Conservation (phyloP, 2,888 invertebrate genomes). For the Aleiodes leptofemur region DNA sequence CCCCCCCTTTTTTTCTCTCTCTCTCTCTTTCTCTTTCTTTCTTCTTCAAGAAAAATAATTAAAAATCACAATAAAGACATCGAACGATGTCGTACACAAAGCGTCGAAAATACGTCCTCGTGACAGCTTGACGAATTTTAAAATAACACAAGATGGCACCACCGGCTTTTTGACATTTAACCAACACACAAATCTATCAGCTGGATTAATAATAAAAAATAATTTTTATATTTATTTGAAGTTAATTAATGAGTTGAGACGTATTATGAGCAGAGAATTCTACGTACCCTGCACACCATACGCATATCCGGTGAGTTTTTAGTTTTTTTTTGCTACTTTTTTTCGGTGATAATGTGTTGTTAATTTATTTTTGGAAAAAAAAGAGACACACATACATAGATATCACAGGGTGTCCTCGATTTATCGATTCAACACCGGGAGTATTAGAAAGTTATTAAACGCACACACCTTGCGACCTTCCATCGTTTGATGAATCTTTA, state of each 20-base stretch:
- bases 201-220: conserved; percentile 62
- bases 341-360: conserved; percentile 16
- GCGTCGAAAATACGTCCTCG: conserved; percentile 62
- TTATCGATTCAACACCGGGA: conserved; percentile 41
- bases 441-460: conserved; percentile 44
- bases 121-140: conserved; percentile 68
- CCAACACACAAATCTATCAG: conserved; percentile 58
- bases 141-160: conserved; percentile 70
- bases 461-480: conserved; percentile 37
- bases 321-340: not conserved
- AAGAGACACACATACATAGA: not conserved
- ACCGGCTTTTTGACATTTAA: conserved; percentile 71
- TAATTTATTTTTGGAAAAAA: conserved; percentile 15
- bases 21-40: too few species aligned
- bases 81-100: conserved; percentile 49
- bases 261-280: conserved; percentile 74
- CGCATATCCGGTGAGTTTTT: conserved; percentile 72
- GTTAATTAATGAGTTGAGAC: not conserved
- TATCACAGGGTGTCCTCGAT: conserved; percentile 27
- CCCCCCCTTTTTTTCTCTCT: too few species aligned
- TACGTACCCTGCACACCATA: conserved; percentile 73
- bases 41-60: not conserved
- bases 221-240: conserved; percentile 42
- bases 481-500: conserved; percentile 23
- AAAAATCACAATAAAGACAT: not conserved